Percentiles rank a stretch among this genome's conserved stretches.
Conservation (phyloP, 2,797 vertebrate genomes). For the Choloepus didactylus region DNA sequence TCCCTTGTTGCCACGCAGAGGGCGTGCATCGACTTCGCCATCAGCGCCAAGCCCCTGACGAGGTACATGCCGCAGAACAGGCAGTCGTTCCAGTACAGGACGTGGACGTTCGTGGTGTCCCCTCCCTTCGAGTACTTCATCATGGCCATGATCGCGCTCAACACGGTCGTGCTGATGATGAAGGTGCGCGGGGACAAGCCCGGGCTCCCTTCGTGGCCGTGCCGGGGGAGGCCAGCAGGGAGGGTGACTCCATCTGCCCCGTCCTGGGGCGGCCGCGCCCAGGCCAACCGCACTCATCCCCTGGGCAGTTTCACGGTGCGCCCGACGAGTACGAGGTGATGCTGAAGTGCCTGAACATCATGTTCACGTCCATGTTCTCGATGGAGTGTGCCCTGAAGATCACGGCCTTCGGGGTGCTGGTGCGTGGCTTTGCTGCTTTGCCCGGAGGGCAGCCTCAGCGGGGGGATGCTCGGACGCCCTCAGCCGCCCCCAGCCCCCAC, state of each 20-base stretch:
- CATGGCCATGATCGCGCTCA: conserved; percentile 99
- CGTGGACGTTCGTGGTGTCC: conserved; percentile 98
- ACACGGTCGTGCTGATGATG: conserved; percentile 99
- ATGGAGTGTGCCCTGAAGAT: conserved; percentile 98
- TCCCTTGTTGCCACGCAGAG: conserved; percentile 88
- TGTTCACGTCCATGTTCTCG: conserved; percentile 98
- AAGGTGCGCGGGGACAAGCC: conserved; percentile 89
- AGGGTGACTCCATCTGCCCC: not conserved
- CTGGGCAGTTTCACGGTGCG: conserved; percentile 94
- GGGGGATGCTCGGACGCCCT: not conserved
- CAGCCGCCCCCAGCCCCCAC: too few species aligned
- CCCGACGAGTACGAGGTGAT: conserved; percentile 94
- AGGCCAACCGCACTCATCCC: conserved; percentile 39
- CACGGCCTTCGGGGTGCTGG: conserved; percentile 97
- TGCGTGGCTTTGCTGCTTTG: conserved; percentile 85
- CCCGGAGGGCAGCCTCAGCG: not conserved
- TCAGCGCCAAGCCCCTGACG: conserved; percentile 97
- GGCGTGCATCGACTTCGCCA: conserved; percentile 98
- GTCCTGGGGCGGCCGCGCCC: not conserved
- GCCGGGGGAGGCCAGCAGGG: not conserved
- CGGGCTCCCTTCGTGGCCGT: too few species aligned
- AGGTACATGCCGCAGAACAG: conserved; percentile 98
- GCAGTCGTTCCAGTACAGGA: conserved; percentile 97
- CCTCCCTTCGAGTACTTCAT: conserved; percentile 98
- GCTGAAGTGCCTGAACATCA: conserved; percentile 97